Conservation (phyloP, 2,113 vertebrate species). For the Clarias magur region DNA sequence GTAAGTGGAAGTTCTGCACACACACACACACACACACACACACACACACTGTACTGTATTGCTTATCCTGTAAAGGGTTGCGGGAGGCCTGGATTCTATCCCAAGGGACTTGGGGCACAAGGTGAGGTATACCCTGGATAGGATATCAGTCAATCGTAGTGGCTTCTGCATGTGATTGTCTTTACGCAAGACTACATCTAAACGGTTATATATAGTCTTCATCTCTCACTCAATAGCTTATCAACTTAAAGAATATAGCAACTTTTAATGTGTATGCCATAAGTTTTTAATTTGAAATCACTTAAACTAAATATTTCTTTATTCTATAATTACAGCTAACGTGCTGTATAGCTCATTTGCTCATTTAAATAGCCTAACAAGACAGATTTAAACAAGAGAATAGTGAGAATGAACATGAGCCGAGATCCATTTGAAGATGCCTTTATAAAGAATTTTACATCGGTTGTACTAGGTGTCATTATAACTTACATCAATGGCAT, state of each 20-base stretch:
- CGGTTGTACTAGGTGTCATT: slow-evolving; percentile 30
- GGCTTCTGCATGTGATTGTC: background rate
- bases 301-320: background rate
- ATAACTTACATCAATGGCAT: slow-evolving; percentile 48
- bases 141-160: background rate
- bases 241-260: background rate
- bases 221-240: background rate
- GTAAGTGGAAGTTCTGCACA: background rate
- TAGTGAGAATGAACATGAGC: slow-evolving; percentile 22
- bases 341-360: background rate
- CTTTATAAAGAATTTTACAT: slow-evolving; percentile 39
- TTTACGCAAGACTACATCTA: background rate
- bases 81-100: too few relatives aligned
- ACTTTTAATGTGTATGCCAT: background rate
- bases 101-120: too few relatives aligned
- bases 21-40: too few relatives aligned
- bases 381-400: background rate
- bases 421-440: slow-evolving; percentile 39
- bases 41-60: too few relatives aligned
- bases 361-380: background rate
- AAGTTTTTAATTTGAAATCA: background rate
- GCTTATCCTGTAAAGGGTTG: too few relatives aligned
- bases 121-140: too few relatives aligned
- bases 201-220: background rate
- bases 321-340: background rate